Percentiles rank a stretch among this genome's conserved stretches.
Conservation (phyloP, 2,888 invertebrate genomes). For the Boloria selene region DNA sequence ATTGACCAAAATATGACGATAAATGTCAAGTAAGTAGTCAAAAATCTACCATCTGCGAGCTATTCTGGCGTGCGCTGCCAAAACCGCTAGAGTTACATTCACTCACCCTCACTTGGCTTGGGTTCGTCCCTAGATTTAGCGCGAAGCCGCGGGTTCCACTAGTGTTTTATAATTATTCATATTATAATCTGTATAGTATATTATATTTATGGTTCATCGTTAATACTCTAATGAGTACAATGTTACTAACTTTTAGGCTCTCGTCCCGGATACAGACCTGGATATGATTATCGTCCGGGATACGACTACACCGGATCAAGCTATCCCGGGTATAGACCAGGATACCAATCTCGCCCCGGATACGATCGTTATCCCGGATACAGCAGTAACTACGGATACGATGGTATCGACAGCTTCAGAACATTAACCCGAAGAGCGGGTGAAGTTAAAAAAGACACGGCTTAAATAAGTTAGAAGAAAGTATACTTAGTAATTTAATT, state of each 20-base stretch:
- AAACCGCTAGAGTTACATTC: no score
- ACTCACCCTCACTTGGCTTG: no score
- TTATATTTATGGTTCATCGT: no score
- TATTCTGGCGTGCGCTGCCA: no score
- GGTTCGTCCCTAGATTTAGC: no score
- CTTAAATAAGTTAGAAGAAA: background rate
- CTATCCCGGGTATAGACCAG: conserved; percentile 45
- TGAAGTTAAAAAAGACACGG: conserved; percentile 46
- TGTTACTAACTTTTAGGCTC: conserved; percentile 1
- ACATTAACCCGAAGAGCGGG: conserved; percentile 60
- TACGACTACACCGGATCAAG: conserved; percentile 38
- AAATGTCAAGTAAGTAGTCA: no score
- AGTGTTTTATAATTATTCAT: no score
- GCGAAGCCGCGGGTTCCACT: no score
- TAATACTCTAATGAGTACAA: background rate
- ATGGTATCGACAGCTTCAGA: conserved; percentile 58
- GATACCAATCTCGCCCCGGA: conserved; percentile 49
- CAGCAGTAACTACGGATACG: conserved; percentile 62
- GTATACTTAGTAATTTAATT: no score
- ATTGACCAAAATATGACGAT: no score
- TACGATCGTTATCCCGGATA: conserved; percentile 49
- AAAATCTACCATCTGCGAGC: no score
- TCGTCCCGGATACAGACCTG: conserved; percentile 48
- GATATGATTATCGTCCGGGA: conserved; percentile 45
- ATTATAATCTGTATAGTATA: no score